Conservation (phyloP, 2,888 invertebrate species). For the Thereva nobilitata region DNA sequence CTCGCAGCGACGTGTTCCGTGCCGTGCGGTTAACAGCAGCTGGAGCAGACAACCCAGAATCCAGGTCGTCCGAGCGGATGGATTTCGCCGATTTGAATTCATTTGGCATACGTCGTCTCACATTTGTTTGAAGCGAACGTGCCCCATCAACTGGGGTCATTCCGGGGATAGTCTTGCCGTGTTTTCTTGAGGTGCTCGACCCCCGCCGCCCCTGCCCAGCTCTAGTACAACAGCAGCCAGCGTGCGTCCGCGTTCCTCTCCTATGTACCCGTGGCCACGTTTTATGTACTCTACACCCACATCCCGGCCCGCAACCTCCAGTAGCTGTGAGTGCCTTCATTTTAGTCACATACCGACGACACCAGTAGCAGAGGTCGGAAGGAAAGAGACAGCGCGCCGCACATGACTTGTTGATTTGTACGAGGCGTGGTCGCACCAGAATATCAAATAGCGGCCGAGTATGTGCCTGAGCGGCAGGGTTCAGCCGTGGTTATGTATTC, state of each 20-base stretch:
- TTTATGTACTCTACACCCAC: slow-evolving; percentile 35
- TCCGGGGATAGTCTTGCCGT: slow-evolving; percentile 18
- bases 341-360: slow-evolving; percentile 31
- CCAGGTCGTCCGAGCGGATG: slow-evolving; percentile 37
- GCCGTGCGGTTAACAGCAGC: slow-evolving; percentile 12
- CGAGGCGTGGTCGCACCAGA: slow-evolving; percentile 46
- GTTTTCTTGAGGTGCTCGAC: slow-evolving; percentile 16
- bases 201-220: slow-evolving; percentile 20
- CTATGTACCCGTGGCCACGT: slow-evolving; percentile 21
- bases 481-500: slow-evolving; percentile 43
- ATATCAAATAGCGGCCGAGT: slow-evolving; percentile 39
- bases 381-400: slow-evolving; percentile 26
- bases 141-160: slow-evolving; percentile 36
- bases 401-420: slow-evolving; percentile 44
- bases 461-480: slow-evolving; percentile 1
- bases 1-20: slow-evolving; percentile 10
- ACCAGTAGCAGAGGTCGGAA: slow-evolving; percentile 24
- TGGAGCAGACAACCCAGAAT: slow-evolving; percentile 18
- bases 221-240: slow-evolving; percentile 11
- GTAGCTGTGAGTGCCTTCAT: slow-evolving; percentile 15
- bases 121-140: slow-evolving; percentile 40
- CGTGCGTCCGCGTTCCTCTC: slow-evolving; percentile 10
- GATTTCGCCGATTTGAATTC: slow-evolving; percentile 39
- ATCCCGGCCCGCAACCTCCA: neutral
- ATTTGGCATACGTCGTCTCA: slow-evolving; percentile 40